Evolutionary conservation across 2,113 vertebrate genomes (phyloP).

Genomic region (Cranoglanis bouderius): DNA sequence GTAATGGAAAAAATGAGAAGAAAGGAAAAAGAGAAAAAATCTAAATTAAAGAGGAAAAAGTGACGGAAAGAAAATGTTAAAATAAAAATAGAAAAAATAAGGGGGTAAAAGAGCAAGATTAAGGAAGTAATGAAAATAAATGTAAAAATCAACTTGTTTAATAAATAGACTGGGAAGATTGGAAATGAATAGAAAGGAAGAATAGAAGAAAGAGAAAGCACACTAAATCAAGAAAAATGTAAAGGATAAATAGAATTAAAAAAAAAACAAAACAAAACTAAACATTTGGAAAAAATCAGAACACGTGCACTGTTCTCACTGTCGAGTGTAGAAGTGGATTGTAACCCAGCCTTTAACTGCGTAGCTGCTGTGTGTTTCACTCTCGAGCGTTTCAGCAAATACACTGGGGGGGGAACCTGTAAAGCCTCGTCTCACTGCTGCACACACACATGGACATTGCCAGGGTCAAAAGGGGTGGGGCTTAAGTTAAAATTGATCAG

Average conservation of each 20-base stretch:
- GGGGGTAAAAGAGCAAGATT: no score
- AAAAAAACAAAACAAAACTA: not conserved
- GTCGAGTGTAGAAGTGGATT: not conserved
- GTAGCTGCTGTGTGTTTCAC: conserved; percentile 11
- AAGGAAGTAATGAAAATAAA: no score
- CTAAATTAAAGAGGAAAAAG: no score
- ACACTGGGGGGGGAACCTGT: not conserved
- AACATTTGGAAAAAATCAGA: not conserved
- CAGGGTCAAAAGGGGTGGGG: not conserved
- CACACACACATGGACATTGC: not conserved
- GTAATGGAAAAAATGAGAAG: no score
- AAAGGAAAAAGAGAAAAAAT: no score
- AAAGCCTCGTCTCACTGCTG: conserved; percentile 64
- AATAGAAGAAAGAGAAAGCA: no score
- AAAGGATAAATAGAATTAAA: not conserved
- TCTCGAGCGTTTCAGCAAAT: not conserved
- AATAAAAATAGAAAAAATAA: no score
- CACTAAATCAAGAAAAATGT: no score
- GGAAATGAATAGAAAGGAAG: no score
- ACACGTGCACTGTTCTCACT: not conserved
- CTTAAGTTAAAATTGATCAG: not conserved
- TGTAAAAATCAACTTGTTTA: no score
- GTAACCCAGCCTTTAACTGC: not conserved
- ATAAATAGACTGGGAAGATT: no score
- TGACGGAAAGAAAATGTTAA: no score